phyloP scores from a whole-genome alignment of 2,113 vertebrate genomes.

The Pteruthius melanotis region DNA sequence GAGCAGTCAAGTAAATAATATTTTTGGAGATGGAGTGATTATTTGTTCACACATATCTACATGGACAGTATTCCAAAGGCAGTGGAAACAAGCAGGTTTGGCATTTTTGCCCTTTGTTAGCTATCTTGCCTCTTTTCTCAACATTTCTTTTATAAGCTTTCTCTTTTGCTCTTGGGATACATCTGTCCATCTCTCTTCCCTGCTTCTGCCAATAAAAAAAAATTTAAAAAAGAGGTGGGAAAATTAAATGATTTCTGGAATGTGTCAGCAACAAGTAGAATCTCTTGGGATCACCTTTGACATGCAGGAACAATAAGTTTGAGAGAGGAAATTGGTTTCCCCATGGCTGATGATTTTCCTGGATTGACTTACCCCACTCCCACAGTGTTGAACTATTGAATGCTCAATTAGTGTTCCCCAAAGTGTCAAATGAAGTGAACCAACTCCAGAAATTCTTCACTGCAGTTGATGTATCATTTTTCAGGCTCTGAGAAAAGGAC shows the following conservation, averaged over 20 bases:
- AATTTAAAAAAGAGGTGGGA: not conserved
- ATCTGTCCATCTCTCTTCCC: not conserved
- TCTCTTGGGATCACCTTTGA: not conserved
- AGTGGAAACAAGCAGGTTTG: not conserved
- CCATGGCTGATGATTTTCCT: not conserved
- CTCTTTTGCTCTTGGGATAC: not conserved
- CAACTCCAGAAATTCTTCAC: conserved; percentile 2
- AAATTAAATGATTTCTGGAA: conserved; percentile 26
- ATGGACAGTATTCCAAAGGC: not conserved
- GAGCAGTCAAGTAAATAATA: not conserved
- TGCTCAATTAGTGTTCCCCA: conserved; percentile 16
- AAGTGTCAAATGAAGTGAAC: not conserved
- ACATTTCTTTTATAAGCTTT: not conserved
- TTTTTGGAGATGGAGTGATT: not conserved
- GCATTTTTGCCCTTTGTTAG: not conserved
- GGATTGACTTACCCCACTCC: not conserved
- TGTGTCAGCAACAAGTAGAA: conserved; percentile 12
- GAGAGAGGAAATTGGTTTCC: conserved; percentile 47
- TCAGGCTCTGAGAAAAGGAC: not conserved
- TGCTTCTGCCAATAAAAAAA: not conserved
- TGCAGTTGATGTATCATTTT: not conserved
- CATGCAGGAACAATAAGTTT: conserved; percentile 1
- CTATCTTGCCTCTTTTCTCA: not conserved
- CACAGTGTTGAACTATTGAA: not conserved
- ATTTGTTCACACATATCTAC: not conserved